Percentiles rank a stretch among this genome's conserved stretches.
These are phyloP conservation scores for Amiota minor DNA, from an alignment of 2,888 invertebrate species.

Conservation along the genomic window DNA sequence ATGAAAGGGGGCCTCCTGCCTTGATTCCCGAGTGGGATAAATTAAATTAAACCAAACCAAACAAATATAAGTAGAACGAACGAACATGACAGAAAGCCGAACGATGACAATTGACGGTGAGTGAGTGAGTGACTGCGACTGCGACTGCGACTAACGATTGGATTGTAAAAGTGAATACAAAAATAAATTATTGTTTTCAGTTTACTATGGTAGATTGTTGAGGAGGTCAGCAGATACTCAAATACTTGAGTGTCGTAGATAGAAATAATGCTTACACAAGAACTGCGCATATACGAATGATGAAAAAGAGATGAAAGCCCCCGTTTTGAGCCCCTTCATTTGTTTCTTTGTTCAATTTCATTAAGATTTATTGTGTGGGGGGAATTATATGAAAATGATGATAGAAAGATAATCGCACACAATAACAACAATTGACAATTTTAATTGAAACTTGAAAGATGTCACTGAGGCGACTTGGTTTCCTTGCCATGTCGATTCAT, in stretches of 20 bases:
- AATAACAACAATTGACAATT: conserved; percentile 11
- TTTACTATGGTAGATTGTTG: no score
- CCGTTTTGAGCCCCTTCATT: no score
- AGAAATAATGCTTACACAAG: no score
- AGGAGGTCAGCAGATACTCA: background rate
- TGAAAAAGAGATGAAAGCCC: no score
- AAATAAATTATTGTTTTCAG: conserved; percentile 22
- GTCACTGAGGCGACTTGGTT: background rate
- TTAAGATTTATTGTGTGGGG: conserved; percentile 19
- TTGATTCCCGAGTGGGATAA: background rate
- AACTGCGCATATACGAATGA: no score
- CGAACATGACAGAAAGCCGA: background rate
- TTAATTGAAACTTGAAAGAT: conserved; percentile 21
- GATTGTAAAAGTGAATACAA: background rate
- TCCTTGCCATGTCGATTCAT: background rate
- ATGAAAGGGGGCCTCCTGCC: background rate
- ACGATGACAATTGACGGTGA: background rate
- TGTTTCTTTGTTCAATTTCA: background rate
- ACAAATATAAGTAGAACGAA: conserved; percentile 19
- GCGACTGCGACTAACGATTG: conserved; percentile 20
- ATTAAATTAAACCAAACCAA: conserved; percentile 26
- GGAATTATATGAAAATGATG: background rate
- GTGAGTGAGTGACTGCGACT: background rate
- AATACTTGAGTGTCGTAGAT: background rate
- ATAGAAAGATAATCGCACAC: background rate